Evolutionary conservation across 2,113 vertebrate genomes (phyloP).

Genomic region (Pyxicephalus adspersus): DNA sequence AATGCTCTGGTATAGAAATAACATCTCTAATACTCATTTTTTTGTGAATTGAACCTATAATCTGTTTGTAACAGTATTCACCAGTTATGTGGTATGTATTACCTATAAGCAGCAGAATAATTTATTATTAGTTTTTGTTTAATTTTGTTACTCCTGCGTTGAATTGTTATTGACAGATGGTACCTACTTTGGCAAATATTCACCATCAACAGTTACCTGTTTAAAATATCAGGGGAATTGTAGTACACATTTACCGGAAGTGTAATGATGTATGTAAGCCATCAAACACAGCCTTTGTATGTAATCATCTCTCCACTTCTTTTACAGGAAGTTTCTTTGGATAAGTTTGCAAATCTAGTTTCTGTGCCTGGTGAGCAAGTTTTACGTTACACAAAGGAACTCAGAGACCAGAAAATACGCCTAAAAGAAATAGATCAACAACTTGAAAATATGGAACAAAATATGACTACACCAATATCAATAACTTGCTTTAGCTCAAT

Average conservation of each 20-base stretch:
- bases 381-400: slow-evolving; percentile 79
- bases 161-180: too few relatives aligned
- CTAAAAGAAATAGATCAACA: slow-evolving; percentile 86
- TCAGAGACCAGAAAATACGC: slow-evolving; percentile 77
- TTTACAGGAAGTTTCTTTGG: slow-evolving; percentile 23
- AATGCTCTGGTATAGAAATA: too few relatives aligned
- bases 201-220: background rate
- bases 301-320: background rate
- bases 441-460: slow-evolving; percentile 75
- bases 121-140: too few relatives aligned
- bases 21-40: too few relatives aligned
- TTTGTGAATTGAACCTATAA: too few relatives aligned
- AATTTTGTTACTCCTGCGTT: too few relatives aligned
- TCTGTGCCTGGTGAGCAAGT: slow-evolving; percentile 80
- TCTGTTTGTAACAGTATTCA: too few relatives aligned
- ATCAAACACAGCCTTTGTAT: slow-evolving; percentile 1
- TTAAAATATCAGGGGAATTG: slow-evolving; percentile 6
- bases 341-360: slow-evolving; percentile 64
- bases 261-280: slow-evolving; percentile 12
- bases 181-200: background rate
- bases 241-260: slow-evolving; percentile 9
- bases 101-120: too few relatives aligned
- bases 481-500: background rate
- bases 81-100: too few relatives aligned
- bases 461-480: background rate